phyloP scores from a whole-genome alignment of 2,797 vertebrate species.

The Notolabrus celidotus region DNA sequence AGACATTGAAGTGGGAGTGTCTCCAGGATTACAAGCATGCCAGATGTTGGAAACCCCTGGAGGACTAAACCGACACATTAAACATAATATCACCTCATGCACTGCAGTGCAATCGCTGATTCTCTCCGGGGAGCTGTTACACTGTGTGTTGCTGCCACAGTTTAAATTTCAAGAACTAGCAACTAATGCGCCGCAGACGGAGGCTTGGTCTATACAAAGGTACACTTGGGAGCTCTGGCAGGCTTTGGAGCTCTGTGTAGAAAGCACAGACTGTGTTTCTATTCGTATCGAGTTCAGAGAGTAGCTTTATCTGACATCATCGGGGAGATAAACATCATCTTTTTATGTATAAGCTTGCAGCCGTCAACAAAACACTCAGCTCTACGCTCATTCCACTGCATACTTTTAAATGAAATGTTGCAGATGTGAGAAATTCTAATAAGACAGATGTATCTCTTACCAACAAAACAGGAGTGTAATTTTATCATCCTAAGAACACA shows the following conservation, averaged over 20 bases:
- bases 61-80: slow-evolving; percentile 82
- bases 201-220: slow-evolving; percentile 60
- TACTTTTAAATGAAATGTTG: slow-evolving; percentile 33
- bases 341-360: slow-evolving; percentile 27
- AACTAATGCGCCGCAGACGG: slow-evolving; percentile 65
- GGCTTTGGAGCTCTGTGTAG: slow-evolving; percentile 37
- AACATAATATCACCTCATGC: slow-evolving; percentile 82
- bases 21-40: slow-evolving; percentile 66
- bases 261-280: slow-evolving; percentile 32
- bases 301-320: slow-evolving; percentile 25
- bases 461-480: background rate
- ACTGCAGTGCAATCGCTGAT: slow-evolving; percentile 76
- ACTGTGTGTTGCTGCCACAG: slow-evolving; percentile 76
- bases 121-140: slow-evolving; percentile 78
- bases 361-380: background rate
- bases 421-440: slow-evolving; percentile 29
- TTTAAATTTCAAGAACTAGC: slow-evolving; percentile 77
- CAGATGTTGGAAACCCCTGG: slow-evolving; percentile 79
- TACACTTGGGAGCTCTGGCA: slow-evolving; percentile 57
- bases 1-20: slow-evolving; percentile 46
- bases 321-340: slow-evolving; percentile 36
- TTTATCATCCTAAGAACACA: slow-evolving; percentile 4
- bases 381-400: background rate
- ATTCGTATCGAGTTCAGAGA: slow-evolving; percentile 45
- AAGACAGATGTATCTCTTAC: slow-evolving; percentile 27